Evolutionary conservation across 2,113 vertebrate genomes (phyloP), one percentile per base, ranked within the genome.

Genomic region (Gobius niger): DNA sequence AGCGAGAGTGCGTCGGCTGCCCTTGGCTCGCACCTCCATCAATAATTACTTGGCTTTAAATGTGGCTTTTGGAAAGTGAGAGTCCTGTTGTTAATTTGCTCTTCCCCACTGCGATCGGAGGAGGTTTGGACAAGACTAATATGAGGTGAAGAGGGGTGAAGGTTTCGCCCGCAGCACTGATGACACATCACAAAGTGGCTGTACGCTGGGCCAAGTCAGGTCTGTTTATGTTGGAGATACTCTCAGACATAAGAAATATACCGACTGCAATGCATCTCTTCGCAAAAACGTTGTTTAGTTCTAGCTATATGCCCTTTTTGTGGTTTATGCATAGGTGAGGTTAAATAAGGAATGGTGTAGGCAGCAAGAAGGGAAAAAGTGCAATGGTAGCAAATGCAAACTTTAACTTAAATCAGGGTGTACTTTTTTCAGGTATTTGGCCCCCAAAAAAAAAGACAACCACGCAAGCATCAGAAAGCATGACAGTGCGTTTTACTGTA

Each of bases 31-130:
- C 14, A 60, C 57, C 57, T 60, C 57, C 57, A 60, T 60, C 57
- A 60, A 60, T 60, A 60, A 60, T 60, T 60, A 60, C 34, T 60
- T 42, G 41, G 57, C 57, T 60, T 60, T 60, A 60, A 60, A 60
- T 14, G 47, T 12, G 12, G 14, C 40, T 41, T 16, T n/a, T 40
- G 15, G 57, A 60, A 60, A 42, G 12, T n/a, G 7, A n/a, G 34
- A n/a, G 40, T 42, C 8, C 15, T 9, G 40, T 16, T 44, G 57
- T 60, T 44, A 40, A 16, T 60, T 42, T 60, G 57, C 15, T 59
- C 56, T 15, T 59, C 7, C 57, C 34, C 24, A 42, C 57, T n/a
- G 57, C 13, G 57, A 41, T 42, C 14, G 8, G 57, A 14, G 8
- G 57, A 16, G 40, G n/a, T 44, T 44, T 14, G 40, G 57, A 60